Conservation (phyloP, 2,888 invertebrate species). For the Apodemia zela region DNA sequence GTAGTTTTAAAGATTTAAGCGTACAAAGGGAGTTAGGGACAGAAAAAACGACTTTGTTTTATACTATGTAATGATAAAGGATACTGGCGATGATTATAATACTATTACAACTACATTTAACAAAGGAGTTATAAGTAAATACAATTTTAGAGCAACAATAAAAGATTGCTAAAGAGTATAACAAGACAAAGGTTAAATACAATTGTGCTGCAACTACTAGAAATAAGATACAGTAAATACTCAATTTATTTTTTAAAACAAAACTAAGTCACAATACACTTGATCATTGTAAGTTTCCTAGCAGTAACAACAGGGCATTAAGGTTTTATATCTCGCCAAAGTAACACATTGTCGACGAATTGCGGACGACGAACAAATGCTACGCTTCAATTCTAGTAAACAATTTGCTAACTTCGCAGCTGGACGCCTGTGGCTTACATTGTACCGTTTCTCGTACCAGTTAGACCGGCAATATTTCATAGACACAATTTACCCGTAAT, state of each 20-base stretch:
- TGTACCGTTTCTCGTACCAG: conserved; percentile 13
- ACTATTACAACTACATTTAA: no score
- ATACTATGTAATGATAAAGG: no score
- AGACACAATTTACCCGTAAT: conserved; percentile 14
- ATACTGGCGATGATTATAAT: no score
- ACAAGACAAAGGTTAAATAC: no score
- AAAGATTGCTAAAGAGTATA: no score
- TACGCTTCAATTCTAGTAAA: conserved; percentile 36
- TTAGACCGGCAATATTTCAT: conserved; percentile 15
- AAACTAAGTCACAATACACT: conserved; percentile 21
- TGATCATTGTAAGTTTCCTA: conserved; percentile 6
- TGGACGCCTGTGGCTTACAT: conserved; percentile 30
- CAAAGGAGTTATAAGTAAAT: no score
- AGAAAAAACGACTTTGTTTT: no score
- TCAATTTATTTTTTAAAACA: conserved; percentile 17
- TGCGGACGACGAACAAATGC: conserved; percentile 24
- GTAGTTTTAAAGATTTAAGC: no score
- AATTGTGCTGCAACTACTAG: conserved; percentile 7
- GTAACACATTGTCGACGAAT: conserved; percentile 32
- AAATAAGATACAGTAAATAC: conserved; percentile 17
- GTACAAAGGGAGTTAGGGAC: no score
- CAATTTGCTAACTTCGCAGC: conserved; percentile 44
- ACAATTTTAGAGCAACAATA: neutral
- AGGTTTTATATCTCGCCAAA: conserved; percentile 22
- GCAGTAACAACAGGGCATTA: conserved; percentile 16